Percentiles rank a stretch among this genome's conserved stretches.
Evolutionary conservation across 2,113 vertebrate species (phyloP).

Genomic region (Crocuta crocuta): DNA sequence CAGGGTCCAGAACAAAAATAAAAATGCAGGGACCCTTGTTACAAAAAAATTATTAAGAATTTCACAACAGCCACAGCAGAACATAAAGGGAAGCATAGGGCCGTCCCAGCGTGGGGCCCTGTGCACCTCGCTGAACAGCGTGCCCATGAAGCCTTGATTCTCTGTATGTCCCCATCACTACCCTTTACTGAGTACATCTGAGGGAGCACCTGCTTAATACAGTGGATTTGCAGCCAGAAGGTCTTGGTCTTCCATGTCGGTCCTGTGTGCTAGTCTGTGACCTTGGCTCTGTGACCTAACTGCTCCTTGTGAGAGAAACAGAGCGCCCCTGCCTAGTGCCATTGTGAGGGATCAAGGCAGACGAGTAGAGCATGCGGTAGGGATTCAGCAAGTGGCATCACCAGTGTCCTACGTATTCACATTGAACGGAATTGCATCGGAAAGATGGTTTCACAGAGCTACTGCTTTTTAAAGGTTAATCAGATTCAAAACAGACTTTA

Average conservation of each 20-base stretch:
- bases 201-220: not conserved
- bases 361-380: rapidly evolving
- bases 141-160: not conserved
- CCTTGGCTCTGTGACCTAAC: not conserved
- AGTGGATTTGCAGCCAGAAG: not conserved
- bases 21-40: not conserved
- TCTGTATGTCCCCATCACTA: not conserved
- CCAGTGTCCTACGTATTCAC: not conserved
- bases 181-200: not conserved
- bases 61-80: not conserved
- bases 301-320: not conserved
- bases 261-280: not conserved
- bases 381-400: not conserved
- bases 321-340: not conserved
- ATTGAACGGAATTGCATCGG: not conserved
- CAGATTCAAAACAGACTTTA: constrained; percentile 59
- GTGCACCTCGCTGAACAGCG: not conserved
- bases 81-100: not conserved
- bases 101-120: rapidly evolving
- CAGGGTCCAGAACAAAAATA: not conserved
- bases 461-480: constrained; percentile 34
- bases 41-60: not conserved
- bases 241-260: not conserved
- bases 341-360: not conserved
- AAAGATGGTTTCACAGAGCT: not conserved